Percentiles rank a stretch among this genome's conserved stretches.
Conservation (phyloP, 53 echinoderm and acorn worm genomes). For the Paelopatides confundens region DNA sequence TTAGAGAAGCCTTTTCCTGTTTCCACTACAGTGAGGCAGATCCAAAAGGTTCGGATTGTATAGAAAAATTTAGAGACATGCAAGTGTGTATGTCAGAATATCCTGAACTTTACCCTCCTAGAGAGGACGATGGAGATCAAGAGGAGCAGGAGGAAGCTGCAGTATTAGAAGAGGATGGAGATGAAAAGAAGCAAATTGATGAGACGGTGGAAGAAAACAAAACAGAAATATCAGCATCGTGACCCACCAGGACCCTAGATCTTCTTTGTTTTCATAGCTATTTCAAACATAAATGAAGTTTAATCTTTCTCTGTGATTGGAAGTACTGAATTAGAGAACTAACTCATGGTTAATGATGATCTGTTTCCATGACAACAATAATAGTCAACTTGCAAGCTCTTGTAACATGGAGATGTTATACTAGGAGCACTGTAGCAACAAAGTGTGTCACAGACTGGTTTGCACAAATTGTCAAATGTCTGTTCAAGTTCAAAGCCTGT, state of each 20-base stretch:
- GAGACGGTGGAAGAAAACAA: background rate
- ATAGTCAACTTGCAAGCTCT: too few relatives aligned
- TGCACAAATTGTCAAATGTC: too few relatives aligned
- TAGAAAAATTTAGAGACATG: constrained; percentile 89
- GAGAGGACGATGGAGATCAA: constrained; percentile 31
- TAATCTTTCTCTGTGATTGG: too few relatives aligned
- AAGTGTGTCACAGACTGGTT: too few relatives aligned
- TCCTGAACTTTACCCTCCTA: constrained; percentile 80
- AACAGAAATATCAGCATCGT: background rate
- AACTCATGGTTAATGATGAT: too few relatives aligned
- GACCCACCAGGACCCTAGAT: background rate
- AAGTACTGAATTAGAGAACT: too few relatives aligned
- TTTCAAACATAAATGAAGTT: background rate
- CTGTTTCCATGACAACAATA: too few relatives aligned
- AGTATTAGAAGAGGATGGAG: background rate
- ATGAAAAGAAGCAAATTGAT: background rate
- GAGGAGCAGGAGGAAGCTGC: background rate
- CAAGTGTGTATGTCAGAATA: constrained; percentile 91
- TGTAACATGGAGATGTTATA: too few relatives aligned
- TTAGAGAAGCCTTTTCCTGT: constrained; percentile 93
- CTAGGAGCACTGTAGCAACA: too few relatives aligned
- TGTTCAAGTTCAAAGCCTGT: too few relatives aligned
- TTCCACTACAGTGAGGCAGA: constrained; percentile 90
- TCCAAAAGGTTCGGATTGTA: constrained; percentile 89
- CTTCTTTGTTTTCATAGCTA: background rate